Conservation (phyloP, 1,140 invertebrate species). For the Tetramorium alpestre region DNA sequence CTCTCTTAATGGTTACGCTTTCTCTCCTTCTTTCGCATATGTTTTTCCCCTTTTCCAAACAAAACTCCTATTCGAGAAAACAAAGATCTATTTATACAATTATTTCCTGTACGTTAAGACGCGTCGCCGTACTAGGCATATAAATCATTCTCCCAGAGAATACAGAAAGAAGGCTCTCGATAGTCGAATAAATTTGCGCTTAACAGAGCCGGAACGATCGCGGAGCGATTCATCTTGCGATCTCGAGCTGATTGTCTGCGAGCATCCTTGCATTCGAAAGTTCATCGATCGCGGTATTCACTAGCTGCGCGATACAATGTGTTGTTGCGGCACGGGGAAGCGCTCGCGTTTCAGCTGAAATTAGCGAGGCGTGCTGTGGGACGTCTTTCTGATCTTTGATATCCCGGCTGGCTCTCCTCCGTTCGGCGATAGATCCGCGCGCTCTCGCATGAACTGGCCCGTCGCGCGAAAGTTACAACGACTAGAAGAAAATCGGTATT, state of each 20-base stretch:
- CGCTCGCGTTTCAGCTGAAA: conserved; percentile 60
- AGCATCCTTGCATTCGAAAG: conserved; percentile 56
- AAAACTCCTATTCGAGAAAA: neutral
- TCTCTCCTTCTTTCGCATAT: neutral
- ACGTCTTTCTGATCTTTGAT: conserved; percentile 68
- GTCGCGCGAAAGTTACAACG: conserved; percentile 41
- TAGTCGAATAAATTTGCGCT: conserved; percentile 53
- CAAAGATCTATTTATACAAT: conserved; percentile 17
- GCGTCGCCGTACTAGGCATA: neutral
- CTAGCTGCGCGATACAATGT: conserved; percentile 31
- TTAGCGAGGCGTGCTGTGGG: conserved; percentile 66
- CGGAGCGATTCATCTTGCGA: conserved; percentile 43
- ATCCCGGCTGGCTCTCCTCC: conserved; percentile 41
- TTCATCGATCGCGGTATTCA: conserved; percentile 59
- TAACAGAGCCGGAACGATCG: conserved; percentile 34
- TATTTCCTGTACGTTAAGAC: neutral
- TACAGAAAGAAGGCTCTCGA: conserved; percentile 47
- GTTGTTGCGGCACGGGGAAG: conserved; percentile 11
- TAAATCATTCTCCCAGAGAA: conserved; percentile 5
- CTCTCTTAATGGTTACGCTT: neutral
- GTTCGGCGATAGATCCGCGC: conserved; percentile 18
- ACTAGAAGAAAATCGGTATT: conserved; percentile 7
- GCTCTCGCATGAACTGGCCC: conserved; percentile 31
- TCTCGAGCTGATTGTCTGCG: conserved; percentile 44
- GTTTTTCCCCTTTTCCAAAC: neutral